phyloP scores from a whole-genome alignment of 1,140 invertebrate species.

The Drosophila sturtevanti region DNA sequence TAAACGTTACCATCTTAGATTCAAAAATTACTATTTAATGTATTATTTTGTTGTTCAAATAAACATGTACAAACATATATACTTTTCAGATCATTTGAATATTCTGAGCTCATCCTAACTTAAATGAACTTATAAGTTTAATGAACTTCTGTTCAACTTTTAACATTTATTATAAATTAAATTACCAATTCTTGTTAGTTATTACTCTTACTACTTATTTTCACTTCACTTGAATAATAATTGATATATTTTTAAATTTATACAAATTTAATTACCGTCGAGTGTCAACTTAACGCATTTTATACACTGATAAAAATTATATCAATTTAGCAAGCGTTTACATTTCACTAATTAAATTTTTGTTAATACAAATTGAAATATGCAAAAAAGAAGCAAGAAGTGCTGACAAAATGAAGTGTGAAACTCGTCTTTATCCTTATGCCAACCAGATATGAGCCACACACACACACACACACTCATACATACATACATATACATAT shows the following conservation, averaged over 20 bases:
- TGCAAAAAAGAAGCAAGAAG: conserved; percentile 24
- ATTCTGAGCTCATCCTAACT: too few species aligned
- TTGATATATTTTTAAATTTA: neutral
- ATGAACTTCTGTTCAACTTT: too few species aligned
- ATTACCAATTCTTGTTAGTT: too few species aligned
- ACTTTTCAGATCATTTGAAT: too few species aligned
- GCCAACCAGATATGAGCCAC: neutral
- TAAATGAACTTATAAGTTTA: too few species aligned
- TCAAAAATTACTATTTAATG: too few species aligned
- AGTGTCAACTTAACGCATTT: conserved; percentile 17
- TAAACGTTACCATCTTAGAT: too few species aligned
- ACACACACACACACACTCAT: neutral
- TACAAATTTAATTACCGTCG: conserved; percentile 26
- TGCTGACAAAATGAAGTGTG: conserved; percentile 42
- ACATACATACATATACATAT: neutral
- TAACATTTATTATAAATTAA: too few species aligned
- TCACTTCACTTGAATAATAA: neutral
- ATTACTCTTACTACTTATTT: too few species aligned
- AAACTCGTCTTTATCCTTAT: conserved; percentile 32
- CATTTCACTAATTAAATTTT: conserved; percentile 71
- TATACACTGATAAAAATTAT: conserved; percentile 27
- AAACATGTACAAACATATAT: too few species aligned
- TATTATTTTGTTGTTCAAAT: too few species aligned
- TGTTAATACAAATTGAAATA: conserved; percentile 13
- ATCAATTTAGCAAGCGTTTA: conserved; percentile 55